Base-by-base conservation (phyloP, 2,888 invertebrate genomes). In the Caenorhabditis parvicauda region DNA sequence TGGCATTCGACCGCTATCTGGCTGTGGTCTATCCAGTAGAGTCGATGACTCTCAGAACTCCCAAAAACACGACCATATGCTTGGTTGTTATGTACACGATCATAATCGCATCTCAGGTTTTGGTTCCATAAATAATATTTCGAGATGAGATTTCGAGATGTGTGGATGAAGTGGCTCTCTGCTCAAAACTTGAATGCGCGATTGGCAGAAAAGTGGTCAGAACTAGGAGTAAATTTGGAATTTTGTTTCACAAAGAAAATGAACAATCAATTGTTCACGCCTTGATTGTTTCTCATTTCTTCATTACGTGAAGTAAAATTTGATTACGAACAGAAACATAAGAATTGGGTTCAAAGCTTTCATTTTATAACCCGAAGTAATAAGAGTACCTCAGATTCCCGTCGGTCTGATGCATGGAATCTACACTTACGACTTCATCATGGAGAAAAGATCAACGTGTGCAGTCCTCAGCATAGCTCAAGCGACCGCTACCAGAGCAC, bases 1-100 rank as follows among this genome's bases (percentile, higher is more conserved):
- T 94, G 92, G 91, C 91, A 5, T 83, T 92, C 55, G 93, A 94
- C 83, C 81, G 87, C 67, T 94, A 90, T 82, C 86, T 94, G 82
- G 93, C 93, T 28, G 93, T 94, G 2, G 92, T 92, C 1, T 91
- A 91, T 82, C 92, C 93, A 3, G 89, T 93, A 69, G 87, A 74
- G 41, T 72, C 71, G 21, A 74, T 75, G 68, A 70, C 71, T 4
- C 52, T 72, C 12, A 59, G 78, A 41, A 77, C 67, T 28, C 72
- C 77, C 19, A 66, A 54, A 29, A 76, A 78, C 54, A 77, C 78
- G 6, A 53, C 70, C 32, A 67, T 75, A 25, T 66, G 63, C 1
- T 52, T 78, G 22, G 48, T 54, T 25, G 54, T 76, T 17, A 54
- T 71, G 27, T 78, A 78, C 45, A 48, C 64, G 2, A 54, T 78